Base-by-base conservation (phyloP, 2,888 invertebrate genomes). In the Drosophila affinis region DNA sequence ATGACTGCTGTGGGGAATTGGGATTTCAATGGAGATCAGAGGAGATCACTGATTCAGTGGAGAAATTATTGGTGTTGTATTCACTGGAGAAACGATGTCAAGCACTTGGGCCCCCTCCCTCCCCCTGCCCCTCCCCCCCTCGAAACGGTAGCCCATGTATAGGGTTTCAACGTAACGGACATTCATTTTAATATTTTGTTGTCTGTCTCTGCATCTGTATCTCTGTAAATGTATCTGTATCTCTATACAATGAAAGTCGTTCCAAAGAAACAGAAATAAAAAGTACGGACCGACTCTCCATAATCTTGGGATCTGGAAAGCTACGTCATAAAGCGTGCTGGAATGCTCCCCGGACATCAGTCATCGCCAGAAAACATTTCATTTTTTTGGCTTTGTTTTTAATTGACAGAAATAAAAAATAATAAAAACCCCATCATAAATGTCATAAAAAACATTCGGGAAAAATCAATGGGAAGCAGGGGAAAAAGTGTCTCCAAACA, bases 261-360 rank as follows among this genome's bases (percentile, higher is more conserved):
- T 83, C 81, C 83, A 88, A 84, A 68, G 70, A 83, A 67, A 78
- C 9, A 80, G 84, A 52, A 62, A 64, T 55, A 65, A 72, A 72
- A 65, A 59, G 27, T 46, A 21, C 21, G 21, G 21, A 21, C 21
- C 3, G 21, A 29, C 69, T 70, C 72, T 83, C 88, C 87, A 84
- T 87, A 88, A 83, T 83, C 83, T 87, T 60, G 47, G 86, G 7
- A 39, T 39, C 75, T 24, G 76, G 73, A 83, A n/a, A 75, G 64
- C 71, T 65, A 83, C 81, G 83, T 83, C 83, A 88, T 81, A 86
- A 86, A 83, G 83, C 83, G 88, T 83, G 83, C 75, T 87, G 83
- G 83, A 83, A 83, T 83, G 29, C 7, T 24, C 24, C 6, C 24
- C 27, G 57, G 74, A 56, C 77, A 79, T 70, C 80, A 76, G 74